phyloP scores from a whole-genome alignment of 2,888 invertebrate genomes.

The Himalopsyche japonica region DNA sequence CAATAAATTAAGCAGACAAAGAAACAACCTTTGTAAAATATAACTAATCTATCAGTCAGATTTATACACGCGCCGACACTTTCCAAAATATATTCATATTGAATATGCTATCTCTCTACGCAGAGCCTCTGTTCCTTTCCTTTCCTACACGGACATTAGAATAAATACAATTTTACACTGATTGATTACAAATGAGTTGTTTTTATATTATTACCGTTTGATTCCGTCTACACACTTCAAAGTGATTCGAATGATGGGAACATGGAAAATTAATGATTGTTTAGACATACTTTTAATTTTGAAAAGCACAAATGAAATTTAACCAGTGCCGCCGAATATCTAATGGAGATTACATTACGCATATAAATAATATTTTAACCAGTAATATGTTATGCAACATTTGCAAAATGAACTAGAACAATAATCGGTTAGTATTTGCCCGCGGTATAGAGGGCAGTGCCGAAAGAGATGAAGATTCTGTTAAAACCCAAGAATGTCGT shows the following conservation, averaged over 20 bases:
- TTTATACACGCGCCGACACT: neutral
- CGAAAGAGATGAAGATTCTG: no score
- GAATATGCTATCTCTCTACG: neutral
- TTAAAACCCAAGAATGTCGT: no score
- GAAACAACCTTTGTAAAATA: neutral
- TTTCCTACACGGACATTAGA: neutral
- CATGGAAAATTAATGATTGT: no score
- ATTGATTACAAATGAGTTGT: no score
- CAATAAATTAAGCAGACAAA: neutral
- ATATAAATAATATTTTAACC: neutral
- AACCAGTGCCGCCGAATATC: neutral
- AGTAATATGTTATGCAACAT: neutral
- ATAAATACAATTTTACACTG: no score
- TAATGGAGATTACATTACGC: neutral
- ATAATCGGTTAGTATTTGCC: neutral
- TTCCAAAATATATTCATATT: neutral
- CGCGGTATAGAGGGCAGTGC: no score
- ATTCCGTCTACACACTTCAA: no score
- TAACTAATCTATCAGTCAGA: neutral
- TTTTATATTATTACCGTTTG: no score
- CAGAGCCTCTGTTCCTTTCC: neutral
- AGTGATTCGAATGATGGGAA: no score
- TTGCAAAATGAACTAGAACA: neutral
- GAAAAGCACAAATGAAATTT: neutral
- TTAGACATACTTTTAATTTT: no score